Evolutionary conservation across 30 jellyfish, hydroid and myxozoan species (phyloP).

Genomic region (Chrysaora quinquecirrha): DNA sequence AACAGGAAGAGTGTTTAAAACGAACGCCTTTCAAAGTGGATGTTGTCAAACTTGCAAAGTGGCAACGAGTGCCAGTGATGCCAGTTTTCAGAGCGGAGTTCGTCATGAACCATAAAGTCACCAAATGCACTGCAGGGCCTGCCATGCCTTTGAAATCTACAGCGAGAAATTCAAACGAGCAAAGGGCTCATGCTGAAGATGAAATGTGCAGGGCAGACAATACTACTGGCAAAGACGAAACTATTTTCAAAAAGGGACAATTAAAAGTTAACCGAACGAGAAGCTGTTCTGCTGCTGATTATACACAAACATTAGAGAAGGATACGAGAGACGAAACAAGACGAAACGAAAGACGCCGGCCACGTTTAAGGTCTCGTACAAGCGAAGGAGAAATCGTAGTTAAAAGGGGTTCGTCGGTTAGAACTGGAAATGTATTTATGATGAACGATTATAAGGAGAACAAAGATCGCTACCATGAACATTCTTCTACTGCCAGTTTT

Average conservation of each 20-base stretch:
- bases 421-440: too few relatives aligned
- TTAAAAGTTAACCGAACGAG: background rate
- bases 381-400: background rate
- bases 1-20: background rate
- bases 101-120: constrained; percentile 10
- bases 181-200: background rate
- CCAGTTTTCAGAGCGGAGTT: constrained; percentile 50
- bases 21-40: constrained; percentile 36
- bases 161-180: background rate
- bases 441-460: too few relatives aligned
- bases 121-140: background rate
- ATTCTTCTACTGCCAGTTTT: too few relatives aligned
- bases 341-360: background rate
- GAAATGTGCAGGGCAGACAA: too few relatives aligned
- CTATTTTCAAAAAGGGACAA: background rate
- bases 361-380: background rate
- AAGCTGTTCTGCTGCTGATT: background rate
- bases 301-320: background rate
- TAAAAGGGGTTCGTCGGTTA: background rate
- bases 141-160: constrained; percentile 7
- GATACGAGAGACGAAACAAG: too few relatives aligned
- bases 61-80: constrained; percentile 39
- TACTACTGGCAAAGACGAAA: background rate
- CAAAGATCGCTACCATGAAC: too few relatives aligned
- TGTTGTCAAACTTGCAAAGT: constrained; percentile 48